phyloP scores from a whole-genome alignment of 2,888 invertebrate species.

The Cantharis lateralis region DNA sequence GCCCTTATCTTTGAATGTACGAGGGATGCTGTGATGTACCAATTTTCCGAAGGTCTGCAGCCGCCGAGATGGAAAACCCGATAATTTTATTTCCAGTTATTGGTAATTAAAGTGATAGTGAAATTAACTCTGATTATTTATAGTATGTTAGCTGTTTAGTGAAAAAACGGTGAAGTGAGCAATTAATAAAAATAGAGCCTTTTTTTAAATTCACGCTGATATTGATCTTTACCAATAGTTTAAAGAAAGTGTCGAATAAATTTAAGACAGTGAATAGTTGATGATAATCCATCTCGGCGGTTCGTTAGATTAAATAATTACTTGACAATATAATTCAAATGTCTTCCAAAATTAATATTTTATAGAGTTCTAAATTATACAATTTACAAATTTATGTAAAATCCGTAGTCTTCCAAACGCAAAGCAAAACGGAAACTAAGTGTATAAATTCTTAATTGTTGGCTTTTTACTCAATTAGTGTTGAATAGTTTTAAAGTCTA shows the following conservation, averaged over 20 bases:
- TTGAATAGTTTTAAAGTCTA: background rate
- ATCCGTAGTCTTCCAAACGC: constrained; percentile 28
- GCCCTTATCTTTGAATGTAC: constrained; percentile 37
- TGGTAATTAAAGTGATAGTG: constrained; percentile 35
- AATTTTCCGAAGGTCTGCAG: constrained; percentile 45
- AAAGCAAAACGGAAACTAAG: background rate
- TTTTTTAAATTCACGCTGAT: constrained; percentile 2
- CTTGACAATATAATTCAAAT: constrained; percentile 20
- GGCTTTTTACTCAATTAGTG: background rate
- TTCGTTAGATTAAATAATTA: constrained; percentile 19
- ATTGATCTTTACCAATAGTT: constrained; percentile 24
- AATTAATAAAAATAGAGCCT: background rate
- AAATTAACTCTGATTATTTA: constrained; percentile 10
- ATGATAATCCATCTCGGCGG: constrained; percentile 48
- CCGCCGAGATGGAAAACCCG: constrained; percentile 51
- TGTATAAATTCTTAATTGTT: background rate
- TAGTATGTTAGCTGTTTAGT: constrained; percentile 5
- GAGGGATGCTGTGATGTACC: constrained; percentile 48
- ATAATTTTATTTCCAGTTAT: constrained; percentile 42
- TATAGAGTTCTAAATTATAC: constrained; percentile 16
- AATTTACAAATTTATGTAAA: constrained; percentile 13
- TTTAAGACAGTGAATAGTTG: background rate
- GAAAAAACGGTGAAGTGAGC: background rate
- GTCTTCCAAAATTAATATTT: constrained; percentile 30
- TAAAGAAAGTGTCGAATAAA: constrained; percentile 13